Conservation (phyloP, 2,888 invertebrate genomes). For the Rhogogaster chlorosoma region DNA sequence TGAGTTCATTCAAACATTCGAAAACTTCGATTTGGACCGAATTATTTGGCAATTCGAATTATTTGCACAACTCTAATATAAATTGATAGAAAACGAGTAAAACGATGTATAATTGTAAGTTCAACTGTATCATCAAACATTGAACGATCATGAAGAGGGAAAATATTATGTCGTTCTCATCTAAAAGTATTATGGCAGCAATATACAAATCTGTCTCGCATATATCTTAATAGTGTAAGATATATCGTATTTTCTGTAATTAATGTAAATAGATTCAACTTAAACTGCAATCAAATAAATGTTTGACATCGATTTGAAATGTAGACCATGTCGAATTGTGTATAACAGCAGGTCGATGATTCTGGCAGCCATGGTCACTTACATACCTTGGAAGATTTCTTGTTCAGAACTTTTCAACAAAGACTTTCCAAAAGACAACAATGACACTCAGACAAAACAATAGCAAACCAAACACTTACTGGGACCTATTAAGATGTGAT, state of each 20-base stretch:
- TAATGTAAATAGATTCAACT: not conserved
- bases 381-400: conserved; percentile 68
- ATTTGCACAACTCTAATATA: too few species aligned
- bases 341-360: conserved; percentile 70
- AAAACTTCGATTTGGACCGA: too few species aligned
- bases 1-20: too few species aligned
- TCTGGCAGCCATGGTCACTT: conserved; percentile 76
- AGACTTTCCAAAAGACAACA: conserved; percentile 55
- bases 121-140: not conserved
- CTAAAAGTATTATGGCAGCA: conserved; percentile 33
- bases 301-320: conserved; percentile 27
- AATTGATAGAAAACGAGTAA: not conserved
- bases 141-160: not conserved
- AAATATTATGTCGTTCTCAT: conserved; percentile 2
- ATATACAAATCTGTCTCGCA: conserved; percentile 36
- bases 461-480: conserved; percentile 60
- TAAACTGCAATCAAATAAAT: not conserved
- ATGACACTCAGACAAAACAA: conserved; percentile 58
- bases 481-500: conserved; percentile 30
- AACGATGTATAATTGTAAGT: not conserved
- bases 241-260: not conserved
- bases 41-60: too few species aligned
- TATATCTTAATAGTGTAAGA: conserved; percentile 4
- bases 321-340: conserved; percentile 50
- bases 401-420: conserved; percentile 15